Evolutionary conservation across 2,888 invertebrate genomes (phyloP).

Genomic region (Erebia aethiops): DNA sequence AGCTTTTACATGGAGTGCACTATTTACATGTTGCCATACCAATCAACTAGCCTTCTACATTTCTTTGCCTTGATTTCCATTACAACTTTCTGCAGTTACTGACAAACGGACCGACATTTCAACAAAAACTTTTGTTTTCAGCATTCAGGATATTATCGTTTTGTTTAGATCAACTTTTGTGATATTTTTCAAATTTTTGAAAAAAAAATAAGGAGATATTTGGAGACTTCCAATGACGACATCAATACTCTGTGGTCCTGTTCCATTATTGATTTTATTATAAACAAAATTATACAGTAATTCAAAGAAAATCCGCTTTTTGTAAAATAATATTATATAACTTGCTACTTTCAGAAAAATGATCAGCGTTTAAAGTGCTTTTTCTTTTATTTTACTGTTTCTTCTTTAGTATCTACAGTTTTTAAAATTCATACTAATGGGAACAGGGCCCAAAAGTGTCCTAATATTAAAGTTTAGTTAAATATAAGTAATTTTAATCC

Average conservation of each 20-base stretch:
- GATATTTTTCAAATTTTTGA: background rate
- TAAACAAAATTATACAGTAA: background rate
- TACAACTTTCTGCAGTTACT: conserved; percentile 15
- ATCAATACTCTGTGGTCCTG: background rate
- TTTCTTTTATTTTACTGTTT: conserved; percentile 4
- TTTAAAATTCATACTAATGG: background rate
- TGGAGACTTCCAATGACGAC: conserved; percentile 3
- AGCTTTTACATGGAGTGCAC: conserved; percentile 12
- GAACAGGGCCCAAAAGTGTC: conserved; percentile 14
- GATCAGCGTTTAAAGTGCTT: background rate
- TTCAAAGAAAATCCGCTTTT: conserved; percentile 4
- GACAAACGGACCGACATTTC: conserved; percentile 16
- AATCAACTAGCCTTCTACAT: background rate
- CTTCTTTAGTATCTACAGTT: background rate
- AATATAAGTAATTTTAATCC: conserved; percentile 22
- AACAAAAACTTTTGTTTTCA: conserved; percentile 21
- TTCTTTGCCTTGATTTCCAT: conserved; percentile 1
- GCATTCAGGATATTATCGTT: background rate
- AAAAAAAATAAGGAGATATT: background rate
- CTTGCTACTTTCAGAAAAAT: background rate
- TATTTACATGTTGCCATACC: background rate
- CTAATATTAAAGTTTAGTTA: conserved; percentile 5
- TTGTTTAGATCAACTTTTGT: conserved; percentile 1
- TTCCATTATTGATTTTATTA: background rate
- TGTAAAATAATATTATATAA: background rate